Conservation (phyloP, 2,113 vertebrate species). For the Chrysochloris asiatica region DNA sequence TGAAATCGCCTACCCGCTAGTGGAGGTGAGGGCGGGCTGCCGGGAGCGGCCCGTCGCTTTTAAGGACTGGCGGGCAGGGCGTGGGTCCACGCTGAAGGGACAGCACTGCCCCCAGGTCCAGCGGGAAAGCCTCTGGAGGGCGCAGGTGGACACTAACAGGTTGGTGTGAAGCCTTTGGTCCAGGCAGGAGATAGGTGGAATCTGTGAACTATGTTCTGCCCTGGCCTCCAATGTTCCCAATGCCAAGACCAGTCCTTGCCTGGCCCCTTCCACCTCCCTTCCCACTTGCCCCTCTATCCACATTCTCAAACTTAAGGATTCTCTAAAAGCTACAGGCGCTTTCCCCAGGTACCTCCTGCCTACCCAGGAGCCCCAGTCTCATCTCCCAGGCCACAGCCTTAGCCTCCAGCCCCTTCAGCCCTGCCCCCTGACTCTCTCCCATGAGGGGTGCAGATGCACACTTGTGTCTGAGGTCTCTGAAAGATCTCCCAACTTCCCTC, state of each 20-base stretch:
- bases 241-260: background rate
- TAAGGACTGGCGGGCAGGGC: background rate
- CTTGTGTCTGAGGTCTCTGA: background rate
- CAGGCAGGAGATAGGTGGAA: background rate
- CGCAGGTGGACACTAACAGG: background rate
- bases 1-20: constrained; percentile 89
- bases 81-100: background rate
- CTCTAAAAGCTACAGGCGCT: background rate
- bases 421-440: background rate
- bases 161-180: background rate
- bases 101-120: background rate
- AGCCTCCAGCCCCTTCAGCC: background rate
- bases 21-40: constrained; percentile 89
- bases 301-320: background rate
- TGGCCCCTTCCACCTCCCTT: background rate
- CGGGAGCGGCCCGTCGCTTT: background rate
- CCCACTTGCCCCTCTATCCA: background rate
- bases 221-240: background rate
- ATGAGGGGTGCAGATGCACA: background rate
- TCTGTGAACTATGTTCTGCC: background rate
- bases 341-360: background rate
- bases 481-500: no score
- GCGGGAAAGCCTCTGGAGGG: background rate
- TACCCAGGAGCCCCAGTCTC: background rate
- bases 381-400: background rate